phyloP scores from a whole-genome alignment of 2,113 vertebrate species.

The human (Homo sapiens) region DNA sequence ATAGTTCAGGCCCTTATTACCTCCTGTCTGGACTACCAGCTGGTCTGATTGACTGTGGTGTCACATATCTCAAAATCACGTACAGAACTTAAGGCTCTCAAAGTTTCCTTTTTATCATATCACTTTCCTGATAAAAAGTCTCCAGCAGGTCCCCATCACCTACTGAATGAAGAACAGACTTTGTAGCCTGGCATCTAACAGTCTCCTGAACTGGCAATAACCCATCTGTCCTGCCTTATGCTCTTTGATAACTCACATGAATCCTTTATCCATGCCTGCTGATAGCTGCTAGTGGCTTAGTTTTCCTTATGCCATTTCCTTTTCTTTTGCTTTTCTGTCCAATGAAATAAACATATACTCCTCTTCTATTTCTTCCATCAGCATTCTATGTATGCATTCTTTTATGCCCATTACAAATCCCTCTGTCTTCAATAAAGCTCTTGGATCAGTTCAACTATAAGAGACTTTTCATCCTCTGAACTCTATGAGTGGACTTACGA shows the following conservation, averaged over 20 bases:
- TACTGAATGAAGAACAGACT: constrained; percentile 54
- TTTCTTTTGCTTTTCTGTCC: constrained; percentile 31
- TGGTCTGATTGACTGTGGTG: constrained; percentile 73
- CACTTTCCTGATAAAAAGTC: constrained; percentile 63
- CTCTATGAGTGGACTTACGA: constrained; percentile 19
- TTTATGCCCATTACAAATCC: constrained; percentile 16
- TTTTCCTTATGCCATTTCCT: background rate
- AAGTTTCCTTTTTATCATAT: constrained; percentile 53
- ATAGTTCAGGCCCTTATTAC: constrained; percentile 70
- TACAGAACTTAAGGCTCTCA: constrained; percentile 59
- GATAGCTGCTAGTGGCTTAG: background rate
- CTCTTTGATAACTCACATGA: constrained; percentile 25
- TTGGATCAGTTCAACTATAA: background rate
- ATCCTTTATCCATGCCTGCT: background rate
- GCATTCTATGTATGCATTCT: background rate
- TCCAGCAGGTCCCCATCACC: constrained; percentile 30
- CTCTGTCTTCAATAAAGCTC: constrained; percentile 11
- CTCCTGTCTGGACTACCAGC: constrained; percentile 71
- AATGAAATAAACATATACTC: background rate
- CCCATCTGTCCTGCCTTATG: background rate
- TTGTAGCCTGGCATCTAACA: constrained; percentile 47
- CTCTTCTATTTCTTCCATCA: background rate
- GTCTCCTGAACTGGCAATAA: constrained; percentile 24
- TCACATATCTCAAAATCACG: constrained; percentile 62
- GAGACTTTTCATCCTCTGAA: constrained; percentile 11